Evolutionary conservation across 2,113 vertebrate genomes (phyloP).

Genomic region (Campylorhamphus procurvoides): DNA sequence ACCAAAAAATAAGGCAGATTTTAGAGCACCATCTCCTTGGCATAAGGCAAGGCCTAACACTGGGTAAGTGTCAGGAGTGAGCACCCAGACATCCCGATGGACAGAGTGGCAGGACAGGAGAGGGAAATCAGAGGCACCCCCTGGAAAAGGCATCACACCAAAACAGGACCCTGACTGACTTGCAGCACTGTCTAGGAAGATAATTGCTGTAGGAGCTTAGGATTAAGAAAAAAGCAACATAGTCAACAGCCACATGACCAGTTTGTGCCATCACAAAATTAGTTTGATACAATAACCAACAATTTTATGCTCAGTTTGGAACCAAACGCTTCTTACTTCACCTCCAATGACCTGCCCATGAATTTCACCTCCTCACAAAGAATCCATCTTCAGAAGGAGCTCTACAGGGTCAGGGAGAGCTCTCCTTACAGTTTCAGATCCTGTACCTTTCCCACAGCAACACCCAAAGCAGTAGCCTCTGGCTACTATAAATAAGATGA

Average conservation of each 20-base stretch:
- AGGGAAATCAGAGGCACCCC: background rate
- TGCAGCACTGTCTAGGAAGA: background rate
- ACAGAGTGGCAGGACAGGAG: accelerated
- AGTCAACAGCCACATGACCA: background rate
- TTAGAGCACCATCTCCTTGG: background rate
- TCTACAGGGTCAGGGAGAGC: background rate
- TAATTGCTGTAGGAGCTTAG: background rate
- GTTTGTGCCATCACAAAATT: background rate
- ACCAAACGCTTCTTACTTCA: background rate
- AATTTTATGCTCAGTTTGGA: background rate
- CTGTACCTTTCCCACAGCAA: background rate
- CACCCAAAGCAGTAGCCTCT: background rate
- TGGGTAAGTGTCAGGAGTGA: background rate
- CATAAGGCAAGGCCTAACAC: background rate
- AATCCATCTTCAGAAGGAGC: background rate
- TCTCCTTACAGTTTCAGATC: background rate
- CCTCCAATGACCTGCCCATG: background rate
- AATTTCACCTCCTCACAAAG: background rate
- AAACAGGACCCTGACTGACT: background rate
- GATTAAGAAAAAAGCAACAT: background rate
- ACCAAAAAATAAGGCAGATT: background rate
- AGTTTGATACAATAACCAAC: background rate
- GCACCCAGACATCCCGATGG: background rate
- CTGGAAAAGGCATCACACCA: background rate
- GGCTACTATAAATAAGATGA: background rate